Percentiles rank a stretch among this genome's conserved stretches.
Conservation (phyloP, 2,797 vertebrate species). For the Helicolenus hilgendorfi region DNA sequence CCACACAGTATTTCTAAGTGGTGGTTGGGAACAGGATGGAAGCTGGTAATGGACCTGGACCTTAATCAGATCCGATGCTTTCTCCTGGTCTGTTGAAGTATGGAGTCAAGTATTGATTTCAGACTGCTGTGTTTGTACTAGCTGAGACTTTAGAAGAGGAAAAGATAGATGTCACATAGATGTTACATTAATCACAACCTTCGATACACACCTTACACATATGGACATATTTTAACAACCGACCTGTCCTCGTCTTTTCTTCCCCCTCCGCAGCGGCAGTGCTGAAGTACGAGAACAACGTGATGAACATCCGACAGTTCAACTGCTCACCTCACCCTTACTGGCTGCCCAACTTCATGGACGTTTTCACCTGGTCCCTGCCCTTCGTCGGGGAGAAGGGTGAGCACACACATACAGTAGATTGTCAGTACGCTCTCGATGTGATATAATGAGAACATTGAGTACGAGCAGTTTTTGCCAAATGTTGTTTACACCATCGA, state of each 20-base stretch:
- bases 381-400: slow-evolving; percentile 92
- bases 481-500: neutral
- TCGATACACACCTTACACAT: neutral
- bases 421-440: neutral
- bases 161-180: neutral
- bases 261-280: slow-evolving; percentile 87
- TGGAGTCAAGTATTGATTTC: neutral
- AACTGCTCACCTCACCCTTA: slow-evolving; percentile 92
- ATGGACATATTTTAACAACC: neutral
- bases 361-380: slow-evolving; percentile 92
- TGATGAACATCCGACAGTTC: slow-evolving; percentile 92
- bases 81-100: neutral
- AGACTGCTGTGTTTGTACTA: neutral
- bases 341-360: slow-evolving; percentile 93
- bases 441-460: neutral
- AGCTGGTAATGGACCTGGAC: slow-evolving; percentile 20
- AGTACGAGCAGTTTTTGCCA: neutral
- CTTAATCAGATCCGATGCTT: neutral
- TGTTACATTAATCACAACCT: no score
- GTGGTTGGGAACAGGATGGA: slow-evolving; percentile 36
- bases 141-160: neutral
- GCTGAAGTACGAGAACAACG: slow-evolving; percentile 92
- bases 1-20: slow-evolving; percentile 19
- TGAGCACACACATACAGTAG: slow-evolving; percentile 38
- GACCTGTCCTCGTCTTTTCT: neutral